A percentile compares a stretch with the other conserved stretches of the same genome.
phyloP scores from a whole-genome alignment of 37 sponge, comb jelly and placozoan species.

The Oscarella lobularis region DNA sequence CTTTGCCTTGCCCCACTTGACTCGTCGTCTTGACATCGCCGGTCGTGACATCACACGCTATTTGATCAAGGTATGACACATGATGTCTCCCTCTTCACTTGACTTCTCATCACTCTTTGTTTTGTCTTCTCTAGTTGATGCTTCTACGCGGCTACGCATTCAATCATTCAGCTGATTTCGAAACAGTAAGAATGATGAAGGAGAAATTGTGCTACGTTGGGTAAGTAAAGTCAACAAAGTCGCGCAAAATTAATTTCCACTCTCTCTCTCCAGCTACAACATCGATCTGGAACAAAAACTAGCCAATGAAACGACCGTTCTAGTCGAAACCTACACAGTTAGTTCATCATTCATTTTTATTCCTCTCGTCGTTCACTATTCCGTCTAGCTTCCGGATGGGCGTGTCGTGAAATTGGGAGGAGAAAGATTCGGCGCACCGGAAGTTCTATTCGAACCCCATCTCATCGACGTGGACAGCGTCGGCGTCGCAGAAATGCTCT shows the following conservation, averaged over 20 bases:
- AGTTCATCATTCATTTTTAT: slow-evolving; percentile 7
- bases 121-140: slow-evolving; percentile 34
- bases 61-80: slow-evolving; percentile 66
- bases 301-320: slow-evolving; percentile 88
- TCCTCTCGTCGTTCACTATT: neutral
- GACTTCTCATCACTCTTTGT: neutral
- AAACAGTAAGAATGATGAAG: slow-evolving; percentile 99
- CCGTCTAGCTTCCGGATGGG: slow-evolving; percentile 73
- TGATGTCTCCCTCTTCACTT: neutral
- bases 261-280: slow-evolving; percentile 55
- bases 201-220: slow-evolving; percentile 97
- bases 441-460: slow-evolving; percentile 97
- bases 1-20: slow-evolving; percentile 89
- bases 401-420: slow-evolving; percentile 95
- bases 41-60: slow-evolving; percentile 95
- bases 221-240: too few relatives aligned
- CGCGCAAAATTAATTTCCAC: neutral
- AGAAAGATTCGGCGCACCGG: slow-evolving; percentile 93
- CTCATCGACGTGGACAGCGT: slow-evolving; percentile 88
- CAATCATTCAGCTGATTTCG: slow-evolving; percentile 99
- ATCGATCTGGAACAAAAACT: slow-evolving; percentile 92
- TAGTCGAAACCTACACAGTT: slow-evolving; percentile 86
- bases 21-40: slow-evolving; percentile 90
- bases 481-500: slow-evolving; percentile 94
- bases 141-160: slow-evolving; percentile 96